phyloP scores from a whole-genome alignment of 2,113 vertebrate species.

The Trogon melanurus region DNA sequence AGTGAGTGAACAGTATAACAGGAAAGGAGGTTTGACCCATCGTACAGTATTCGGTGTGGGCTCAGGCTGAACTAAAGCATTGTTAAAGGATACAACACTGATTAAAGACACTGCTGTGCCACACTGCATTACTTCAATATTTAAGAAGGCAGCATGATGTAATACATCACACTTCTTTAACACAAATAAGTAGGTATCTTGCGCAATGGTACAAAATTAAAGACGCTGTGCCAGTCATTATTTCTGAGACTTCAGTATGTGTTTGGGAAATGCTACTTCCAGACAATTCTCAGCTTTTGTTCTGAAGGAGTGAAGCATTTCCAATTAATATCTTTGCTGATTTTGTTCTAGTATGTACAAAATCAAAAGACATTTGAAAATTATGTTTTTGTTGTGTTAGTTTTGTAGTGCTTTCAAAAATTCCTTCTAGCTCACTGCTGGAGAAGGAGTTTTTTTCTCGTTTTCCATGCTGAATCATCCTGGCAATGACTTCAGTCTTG shows the following conservation, averaged over 20 bases:
- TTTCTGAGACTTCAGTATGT: not conserved
- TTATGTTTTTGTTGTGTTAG: not conserved
- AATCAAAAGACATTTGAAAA: not conserved
- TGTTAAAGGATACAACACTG: not conserved
- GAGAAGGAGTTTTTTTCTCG: not conserved
- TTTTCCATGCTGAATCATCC: not conserved
- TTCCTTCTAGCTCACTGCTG: not conserved
- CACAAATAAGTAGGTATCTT: not conserved
- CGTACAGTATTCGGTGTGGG: not conserved
- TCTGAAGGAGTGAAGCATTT: not conserved
- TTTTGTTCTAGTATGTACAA: not conserved
- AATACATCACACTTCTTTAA: not conserved
- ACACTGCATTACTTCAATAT: not conserved
- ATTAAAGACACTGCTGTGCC: not conserved
- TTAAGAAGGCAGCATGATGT: not conserved
- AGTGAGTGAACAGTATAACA: accelerated
- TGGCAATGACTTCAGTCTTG: not conserved
- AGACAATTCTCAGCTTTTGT: not conserved
- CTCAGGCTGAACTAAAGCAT: not conserved
- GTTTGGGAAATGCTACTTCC: not conserved
- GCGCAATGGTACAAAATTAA: not conserved
- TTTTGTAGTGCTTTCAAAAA: not conserved
- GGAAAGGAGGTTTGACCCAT: not conserved
- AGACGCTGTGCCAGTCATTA: not conserved
- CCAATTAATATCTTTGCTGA: not conserved